Conservation (phyloP, 2,888 invertebrate genomes). For the Phortica magna region DNA sequence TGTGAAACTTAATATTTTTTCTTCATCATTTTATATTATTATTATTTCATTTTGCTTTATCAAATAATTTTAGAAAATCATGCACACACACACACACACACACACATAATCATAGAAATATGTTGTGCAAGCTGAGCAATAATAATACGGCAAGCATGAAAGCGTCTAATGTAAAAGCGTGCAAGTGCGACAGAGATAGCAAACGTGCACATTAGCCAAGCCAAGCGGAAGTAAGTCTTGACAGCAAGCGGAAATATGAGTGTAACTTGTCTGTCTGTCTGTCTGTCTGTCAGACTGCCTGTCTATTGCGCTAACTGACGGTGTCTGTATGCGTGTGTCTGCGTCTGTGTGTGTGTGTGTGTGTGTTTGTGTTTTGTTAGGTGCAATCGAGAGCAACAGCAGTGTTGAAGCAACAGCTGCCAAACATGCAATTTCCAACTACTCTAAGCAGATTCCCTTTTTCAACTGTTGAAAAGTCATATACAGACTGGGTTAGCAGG, state of each 20-base stretch:
- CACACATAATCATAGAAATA: background rate
- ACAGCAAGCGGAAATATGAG: conserved; percentile 21
- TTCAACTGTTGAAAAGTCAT: background rate
- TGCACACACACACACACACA: conserved; percentile 4
- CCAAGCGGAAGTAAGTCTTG: conserved; percentile 4
- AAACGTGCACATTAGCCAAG: background rate
- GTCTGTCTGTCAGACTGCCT: background rate
- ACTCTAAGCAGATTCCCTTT: background rate
- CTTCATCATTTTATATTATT: too few species aligned
- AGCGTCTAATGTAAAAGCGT: background rate
- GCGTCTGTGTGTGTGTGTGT: background rate
- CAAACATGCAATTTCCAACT: background rate
- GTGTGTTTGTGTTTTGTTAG: background rate
- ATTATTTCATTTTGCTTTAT: too few species aligned
- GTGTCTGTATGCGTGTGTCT: background rate
- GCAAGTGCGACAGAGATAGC: background rate
- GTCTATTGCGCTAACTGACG: background rate
- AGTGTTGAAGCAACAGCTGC: conserved; percentile 8
- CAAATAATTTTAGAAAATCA: background rate
- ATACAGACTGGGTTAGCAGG: conserved; percentile 1
- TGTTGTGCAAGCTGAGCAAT: too few species aligned
- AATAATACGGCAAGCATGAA: too few species aligned
- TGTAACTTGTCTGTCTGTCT: background rate
- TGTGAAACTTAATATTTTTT: too few species aligned
- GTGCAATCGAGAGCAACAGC: background rate